Evolutionary conservation across 1,140 invertebrate species (phyloP).

Genomic region (Nasonia giraulti): DNA sequence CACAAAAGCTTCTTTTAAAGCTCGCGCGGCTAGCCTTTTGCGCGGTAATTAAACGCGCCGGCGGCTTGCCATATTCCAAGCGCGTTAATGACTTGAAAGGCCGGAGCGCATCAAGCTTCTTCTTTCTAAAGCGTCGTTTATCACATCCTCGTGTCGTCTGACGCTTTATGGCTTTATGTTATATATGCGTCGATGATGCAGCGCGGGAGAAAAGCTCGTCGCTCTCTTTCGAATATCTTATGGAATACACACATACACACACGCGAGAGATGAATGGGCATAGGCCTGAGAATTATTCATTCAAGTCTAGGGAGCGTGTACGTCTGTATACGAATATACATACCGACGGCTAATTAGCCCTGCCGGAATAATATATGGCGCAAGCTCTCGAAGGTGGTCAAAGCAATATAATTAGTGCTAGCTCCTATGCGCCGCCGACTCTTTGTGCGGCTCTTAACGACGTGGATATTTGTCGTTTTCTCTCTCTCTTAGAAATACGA

Average conservation of each 20-base stretch:
- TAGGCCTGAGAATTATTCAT: neutral
- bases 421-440: too few species aligned
- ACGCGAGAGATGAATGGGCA: neutral
- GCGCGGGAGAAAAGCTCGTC: neutral
- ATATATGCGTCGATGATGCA: neutral
- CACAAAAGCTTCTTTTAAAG: neutral
- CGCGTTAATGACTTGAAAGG: slow-evolving; percentile 13
- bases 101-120: neutral
- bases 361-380: neutral
- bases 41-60: slow-evolving; percentile 5
- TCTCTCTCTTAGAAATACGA: too few species aligned
- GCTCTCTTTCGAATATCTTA: neutral
- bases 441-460: neutral
- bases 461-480: too few species aligned
- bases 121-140: neutral
- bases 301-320: neutral
- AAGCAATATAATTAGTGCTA: neutral
- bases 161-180: too few species aligned
- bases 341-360: neutral
- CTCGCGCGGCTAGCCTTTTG: neutral
- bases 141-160: neutral
- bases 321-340: neutral
- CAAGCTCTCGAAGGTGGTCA: neutral
- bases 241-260: too few species aligned
- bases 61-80: neutral